Evolutionary conservation across 2,113 vertebrate species (phyloP).

Genomic region (Heterotilapia buettikoferi): DNA sequence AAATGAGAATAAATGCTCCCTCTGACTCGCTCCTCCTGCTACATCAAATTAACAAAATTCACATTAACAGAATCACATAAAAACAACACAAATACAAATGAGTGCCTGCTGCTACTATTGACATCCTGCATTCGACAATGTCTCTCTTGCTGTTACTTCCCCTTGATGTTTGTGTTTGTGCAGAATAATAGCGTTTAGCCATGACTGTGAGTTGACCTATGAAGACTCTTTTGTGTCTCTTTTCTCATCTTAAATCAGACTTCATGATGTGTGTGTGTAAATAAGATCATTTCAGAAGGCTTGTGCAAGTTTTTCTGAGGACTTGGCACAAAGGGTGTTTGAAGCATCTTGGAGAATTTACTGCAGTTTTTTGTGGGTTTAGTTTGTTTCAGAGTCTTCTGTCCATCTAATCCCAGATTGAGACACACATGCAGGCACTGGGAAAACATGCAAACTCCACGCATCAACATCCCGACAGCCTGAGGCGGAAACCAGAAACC

Average conservation of each 20-base stretch:
- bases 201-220: background rate
- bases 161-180: background rate
- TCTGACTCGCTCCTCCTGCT: background rate
- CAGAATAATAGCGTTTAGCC: background rate
- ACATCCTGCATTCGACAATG: background rate
- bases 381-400: background rate
- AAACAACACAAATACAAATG: background rate
- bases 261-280: accelerated
- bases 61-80: background rate
- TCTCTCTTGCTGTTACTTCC: accelerated
- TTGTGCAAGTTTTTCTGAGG: background rate
- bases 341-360: background rate
- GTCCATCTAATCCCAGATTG: background rate
- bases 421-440: background rate
- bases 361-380: background rate
- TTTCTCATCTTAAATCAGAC: background rate
- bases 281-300: background rate
- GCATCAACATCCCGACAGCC: accelerated
- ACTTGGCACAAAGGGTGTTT: accelerated
- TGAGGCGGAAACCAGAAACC: background rate
- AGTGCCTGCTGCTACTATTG: accelerated
- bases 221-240: background rate
- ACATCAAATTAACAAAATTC: background rate
- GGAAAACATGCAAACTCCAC: background rate
- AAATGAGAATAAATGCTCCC: background rate